phyloP scores from a whole-genome alignment of 2,113 vertebrate genomes.

The Natator depressus region DNA sequence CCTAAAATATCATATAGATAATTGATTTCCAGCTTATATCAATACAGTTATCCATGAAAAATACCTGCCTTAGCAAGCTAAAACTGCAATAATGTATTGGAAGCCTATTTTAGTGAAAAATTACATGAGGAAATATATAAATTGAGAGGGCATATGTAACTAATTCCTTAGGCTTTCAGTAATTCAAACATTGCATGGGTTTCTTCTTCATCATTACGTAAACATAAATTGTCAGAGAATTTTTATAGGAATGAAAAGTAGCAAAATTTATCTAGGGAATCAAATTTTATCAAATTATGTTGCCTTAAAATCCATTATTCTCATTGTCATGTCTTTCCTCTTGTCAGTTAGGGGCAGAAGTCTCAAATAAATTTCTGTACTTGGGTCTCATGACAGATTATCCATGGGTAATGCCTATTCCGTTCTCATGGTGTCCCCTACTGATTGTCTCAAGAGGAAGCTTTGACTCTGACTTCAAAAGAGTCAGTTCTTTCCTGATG shows the following conservation, averaged over 20 bases:
- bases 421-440: not conserved
- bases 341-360: too few relatives aligned
- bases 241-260: not conserved
- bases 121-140: not conserved
- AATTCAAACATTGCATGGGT: not conserved
- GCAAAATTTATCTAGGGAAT: not conserved
- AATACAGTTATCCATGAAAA: not conserved
- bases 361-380: too few relatives aligned
- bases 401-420: not conserved
- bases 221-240: not conserved
- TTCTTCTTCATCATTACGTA: not conserved
- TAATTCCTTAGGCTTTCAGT: not conserved
- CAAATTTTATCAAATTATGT: not conserved
- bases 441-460: not conserved
- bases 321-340: not conserved
- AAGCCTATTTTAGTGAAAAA: not conserved
- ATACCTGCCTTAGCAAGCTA: not conserved
- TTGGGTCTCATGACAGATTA: not conserved
- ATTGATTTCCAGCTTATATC: accelerated
- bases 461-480: not conserved
- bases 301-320: not conserved
- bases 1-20: not conserved
- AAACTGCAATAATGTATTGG: not conserved
- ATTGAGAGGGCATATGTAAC: not conserved
- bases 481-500: not conserved